Evolutionary conservation across 2,113 vertebrate species (phyloP).

Genomic region (Burhinus oedicnemus): DNA sequence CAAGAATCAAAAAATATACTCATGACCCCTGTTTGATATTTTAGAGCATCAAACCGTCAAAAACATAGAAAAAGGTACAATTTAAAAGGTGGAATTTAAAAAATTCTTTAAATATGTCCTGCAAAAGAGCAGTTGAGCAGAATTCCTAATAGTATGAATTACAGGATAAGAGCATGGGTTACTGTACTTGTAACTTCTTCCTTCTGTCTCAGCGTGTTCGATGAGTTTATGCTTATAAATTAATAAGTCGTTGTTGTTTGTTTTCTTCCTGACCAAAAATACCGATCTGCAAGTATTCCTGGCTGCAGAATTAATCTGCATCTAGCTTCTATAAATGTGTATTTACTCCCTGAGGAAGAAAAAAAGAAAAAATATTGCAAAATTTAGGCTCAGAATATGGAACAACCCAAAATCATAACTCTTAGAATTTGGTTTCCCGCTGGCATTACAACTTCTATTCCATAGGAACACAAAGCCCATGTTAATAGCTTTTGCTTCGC

Average conservation of each 20-base stretch:
- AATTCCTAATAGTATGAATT: conserved; percentile 31
- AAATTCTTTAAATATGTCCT: background rate
- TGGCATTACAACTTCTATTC: background rate
- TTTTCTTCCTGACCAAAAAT: conserved; percentile 26
- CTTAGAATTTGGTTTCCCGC: background rate
- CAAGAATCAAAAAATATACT: background rate
- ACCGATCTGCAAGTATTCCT: conserved; percentile 37
- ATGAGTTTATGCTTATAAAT: conserved; percentile 27
- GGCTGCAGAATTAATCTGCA: conserved; percentile 49
- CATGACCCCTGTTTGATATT: background rate
- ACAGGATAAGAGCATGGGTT: conserved; percentile 1
- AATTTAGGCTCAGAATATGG: background rate
- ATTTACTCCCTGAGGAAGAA: conserved; percentile 42
- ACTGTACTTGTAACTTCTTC: conserved; percentile 42
- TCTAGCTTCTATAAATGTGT: conserved; percentile 37
- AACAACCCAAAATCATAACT: background rate
- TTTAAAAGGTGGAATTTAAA: background rate
- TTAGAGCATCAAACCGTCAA: background rate
- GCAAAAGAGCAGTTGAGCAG: background rate
- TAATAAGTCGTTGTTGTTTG: conserved; percentile 13
- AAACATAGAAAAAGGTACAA: background rate
- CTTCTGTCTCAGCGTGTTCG: background rate
- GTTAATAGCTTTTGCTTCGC: conserved; percentile 32
- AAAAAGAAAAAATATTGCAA: conserved; percentile 15
- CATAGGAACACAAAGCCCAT: background rate